Evolutionary conservation across 2,888 invertebrate genomes (phyloP), one percentile per base, ranked within the genome.

Genomic region (Eilema griseolum): DNA sequence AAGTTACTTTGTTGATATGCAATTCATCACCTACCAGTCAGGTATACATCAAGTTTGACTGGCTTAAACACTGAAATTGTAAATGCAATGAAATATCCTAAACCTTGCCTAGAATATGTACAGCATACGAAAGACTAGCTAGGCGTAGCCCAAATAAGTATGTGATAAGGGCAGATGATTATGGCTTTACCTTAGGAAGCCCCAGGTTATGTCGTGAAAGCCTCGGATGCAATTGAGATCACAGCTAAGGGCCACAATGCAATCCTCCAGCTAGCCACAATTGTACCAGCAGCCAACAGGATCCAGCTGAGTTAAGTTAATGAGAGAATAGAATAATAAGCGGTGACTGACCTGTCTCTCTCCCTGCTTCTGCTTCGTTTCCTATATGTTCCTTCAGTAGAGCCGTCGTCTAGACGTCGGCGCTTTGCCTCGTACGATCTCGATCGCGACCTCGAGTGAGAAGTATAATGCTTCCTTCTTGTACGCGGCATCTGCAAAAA

Each of bases 401-500:
- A 85, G 10, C 91, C 93, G 33, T 95, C 95, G 77, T 97, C 97
- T 62, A 97, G 95, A 81, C 97, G 97, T 79, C 97, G 96, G 77
- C 97, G 95, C 91, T 98, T 98, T 76, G 96, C 96, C 84, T 97
- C 97, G 82, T 95, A 95, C 0, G 96, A 95, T 71, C 96, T 89
- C 16, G 96, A 96, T 60, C 96, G 93, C 1, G 96, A 96, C 72
- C 96, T 90, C 66, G 96, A 96, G 79, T 95, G 96, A 56, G 96
- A 96, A 66, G 96, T 96, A 88, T 97, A 97, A 90, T 97, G 97
- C 95, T 97, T 97, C 96, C 98, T 97, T 85, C 97, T 96, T 80
- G 97, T 97, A 85, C 97, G 97, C 88, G 98, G 98, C 98, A 98
- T 98, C 98, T 98, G 95, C n/a, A 85, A 88, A 70, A 68, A 78